Percentiles rank a stretch among this genome's conserved stretches.
Conservation (phyloP, 2,113 vertebrate genomes). For the Alligator mississippiensis region DNA sequence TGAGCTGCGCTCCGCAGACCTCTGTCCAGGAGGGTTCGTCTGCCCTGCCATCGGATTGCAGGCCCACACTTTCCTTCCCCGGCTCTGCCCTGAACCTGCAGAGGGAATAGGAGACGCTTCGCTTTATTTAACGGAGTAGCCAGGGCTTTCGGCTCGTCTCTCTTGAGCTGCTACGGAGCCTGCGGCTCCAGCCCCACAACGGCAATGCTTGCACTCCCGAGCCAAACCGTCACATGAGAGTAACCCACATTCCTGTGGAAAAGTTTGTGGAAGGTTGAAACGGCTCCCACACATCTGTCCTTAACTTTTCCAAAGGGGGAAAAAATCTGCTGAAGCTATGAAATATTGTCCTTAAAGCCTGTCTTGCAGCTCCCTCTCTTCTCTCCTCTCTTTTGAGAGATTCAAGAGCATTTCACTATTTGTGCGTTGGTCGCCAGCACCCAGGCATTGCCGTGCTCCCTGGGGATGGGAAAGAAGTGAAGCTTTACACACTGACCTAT, state of each 20-base stretch:
- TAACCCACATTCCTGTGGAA: slow-evolving; percentile 42
- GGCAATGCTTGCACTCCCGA: not conserved
- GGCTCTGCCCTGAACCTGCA: accelerated
- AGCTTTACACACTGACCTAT: not conserved
- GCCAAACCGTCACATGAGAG: not conserved
- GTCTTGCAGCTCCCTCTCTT: not conserved
- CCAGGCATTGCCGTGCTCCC: slow-evolving; percentile 5
- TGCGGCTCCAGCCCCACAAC: not conserved
- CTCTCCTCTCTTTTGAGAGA: not conserved
- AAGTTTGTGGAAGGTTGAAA: slow-evolving; percentile 53
- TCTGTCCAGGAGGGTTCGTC: not conserved
- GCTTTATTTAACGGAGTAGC: not conserved
- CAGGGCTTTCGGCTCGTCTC: not conserved
- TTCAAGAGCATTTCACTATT: slow-evolving; percentile 5
- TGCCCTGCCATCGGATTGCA: not conserved
- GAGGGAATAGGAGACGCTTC: not conserved
- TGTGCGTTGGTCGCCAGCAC: not conserved
- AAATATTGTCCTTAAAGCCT: slow-evolving; percentile 4
- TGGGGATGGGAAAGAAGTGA: not conserved
- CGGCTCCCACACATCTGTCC: slow-evolving; percentile 53
- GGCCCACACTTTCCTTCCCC: not conserved
- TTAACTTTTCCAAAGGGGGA: slow-evolving; percentile 43
- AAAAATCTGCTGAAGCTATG: slow-evolving; percentile 39
- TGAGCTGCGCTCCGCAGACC: not conserved
- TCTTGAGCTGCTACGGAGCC: not conserved